Conservation (phyloP, 1,140 invertebrate genomes). For the Pseudomyrmex sp. region DNA sequence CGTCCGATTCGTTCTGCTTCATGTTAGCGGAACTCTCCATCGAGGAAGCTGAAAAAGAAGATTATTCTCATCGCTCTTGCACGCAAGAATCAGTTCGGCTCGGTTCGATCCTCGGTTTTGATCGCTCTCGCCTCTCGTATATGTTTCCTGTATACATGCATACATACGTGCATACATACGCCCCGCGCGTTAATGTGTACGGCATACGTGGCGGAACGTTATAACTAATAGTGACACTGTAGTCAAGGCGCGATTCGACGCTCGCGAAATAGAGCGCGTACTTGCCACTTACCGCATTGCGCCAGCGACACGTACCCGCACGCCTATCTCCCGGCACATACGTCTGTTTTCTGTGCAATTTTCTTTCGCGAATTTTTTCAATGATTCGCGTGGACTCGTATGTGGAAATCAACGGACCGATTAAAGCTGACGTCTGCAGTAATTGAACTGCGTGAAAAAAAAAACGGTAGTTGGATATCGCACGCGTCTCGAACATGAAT, state of each 20-base stretch:
- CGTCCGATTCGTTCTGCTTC: slow-evolving; percentile 79
- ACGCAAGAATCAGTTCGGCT: not conserved
- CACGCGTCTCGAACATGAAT: too few relatives aligned
- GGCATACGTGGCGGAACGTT: not conserved
- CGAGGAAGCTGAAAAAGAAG: slow-evolving; percentile 73
- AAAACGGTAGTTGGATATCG: too few relatives aligned
- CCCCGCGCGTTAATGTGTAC: not conserved
- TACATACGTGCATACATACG: not conserved
- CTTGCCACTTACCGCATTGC: slow-evolving; percentile 53
- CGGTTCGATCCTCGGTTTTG: not conserved
- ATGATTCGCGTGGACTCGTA: too few relatives aligned
- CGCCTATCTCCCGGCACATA: not conserved
- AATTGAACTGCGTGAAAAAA: too few relatives aligned
- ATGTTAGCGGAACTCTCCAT: slow-evolving; percentile 80
- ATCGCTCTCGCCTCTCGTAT: not conserved
- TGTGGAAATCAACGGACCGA: too few relatives aligned
- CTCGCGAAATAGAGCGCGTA: slow-evolving; percentile 65
- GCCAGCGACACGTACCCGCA: slow-evolving; percentile 10
- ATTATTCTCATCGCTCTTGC: slow-evolving; percentile 14
- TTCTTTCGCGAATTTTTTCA: not conserved
- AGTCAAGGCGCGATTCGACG: slow-evolving; percentile 42
- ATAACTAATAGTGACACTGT: not conserved
- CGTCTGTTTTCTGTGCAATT: not conserved
- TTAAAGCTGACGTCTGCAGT: too few relatives aligned
- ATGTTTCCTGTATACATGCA: not conserved